Percentiles rank a stretch among this genome's conserved stretches.
Evolutionary conservation across 23 tunicate species (phyloP).

Genomic region (Trididemnum miniatum): DNA sequence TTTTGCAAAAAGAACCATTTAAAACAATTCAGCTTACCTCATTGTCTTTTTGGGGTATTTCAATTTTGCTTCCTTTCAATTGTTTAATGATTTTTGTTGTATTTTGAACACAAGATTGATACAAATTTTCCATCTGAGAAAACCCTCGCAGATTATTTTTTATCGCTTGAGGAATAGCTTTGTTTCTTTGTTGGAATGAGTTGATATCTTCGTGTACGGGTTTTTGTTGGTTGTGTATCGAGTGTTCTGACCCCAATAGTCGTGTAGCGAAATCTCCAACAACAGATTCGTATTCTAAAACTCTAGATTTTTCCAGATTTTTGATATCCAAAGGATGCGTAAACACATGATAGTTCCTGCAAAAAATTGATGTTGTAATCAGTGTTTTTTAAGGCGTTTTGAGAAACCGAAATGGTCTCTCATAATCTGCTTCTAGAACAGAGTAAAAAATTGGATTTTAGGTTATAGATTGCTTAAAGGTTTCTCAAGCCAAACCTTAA

Average conservation of each 20-base stretch:
- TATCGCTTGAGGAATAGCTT: neutral
- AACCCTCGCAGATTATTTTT: neutral
- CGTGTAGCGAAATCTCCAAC: conserved; percentile 32
- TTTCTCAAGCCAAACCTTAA: too few relatives aligned
- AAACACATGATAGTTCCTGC: conserved; percentile 43
- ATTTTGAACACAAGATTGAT: neutral
- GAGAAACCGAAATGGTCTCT: too few relatives aligned
- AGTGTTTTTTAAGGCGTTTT: too few relatives aligned
- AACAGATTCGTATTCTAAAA: conserved; percentile 7
- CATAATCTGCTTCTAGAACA: too few relatives aligned
- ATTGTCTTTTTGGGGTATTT: neutral
- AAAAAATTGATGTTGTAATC: too few relatives aligned
- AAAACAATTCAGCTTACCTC: too few relatives aligned
- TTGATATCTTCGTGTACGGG: neutral
- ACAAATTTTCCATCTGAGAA: neutral
- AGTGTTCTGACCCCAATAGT: conserved; percentile 34
- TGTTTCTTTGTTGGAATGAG: neutral
- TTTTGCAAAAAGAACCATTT: too few relatives aligned
- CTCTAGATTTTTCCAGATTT: conserved; percentile 4
- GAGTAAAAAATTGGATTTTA: neutral
- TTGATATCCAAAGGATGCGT: conserved; percentile 39
- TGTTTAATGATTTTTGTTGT: neutral
- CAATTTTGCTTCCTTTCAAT: neutral
- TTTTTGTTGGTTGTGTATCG: neutral
- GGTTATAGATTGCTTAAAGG: too few relatives aligned